Conservation (phyloP, 1,140 invertebrate species). For the Piezodorus guildinii region DNA sequence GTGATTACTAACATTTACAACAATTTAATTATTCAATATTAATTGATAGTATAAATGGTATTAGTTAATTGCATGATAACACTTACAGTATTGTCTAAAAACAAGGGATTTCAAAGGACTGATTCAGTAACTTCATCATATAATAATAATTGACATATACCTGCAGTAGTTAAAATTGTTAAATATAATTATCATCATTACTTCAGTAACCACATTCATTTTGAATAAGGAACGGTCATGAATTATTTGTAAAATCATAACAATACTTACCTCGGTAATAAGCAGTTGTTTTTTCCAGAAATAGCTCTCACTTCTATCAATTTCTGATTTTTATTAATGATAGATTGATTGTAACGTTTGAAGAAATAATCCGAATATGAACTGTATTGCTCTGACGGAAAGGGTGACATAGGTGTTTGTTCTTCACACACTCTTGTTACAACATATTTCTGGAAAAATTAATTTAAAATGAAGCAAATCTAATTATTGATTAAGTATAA, state of each 20-base stretch:
- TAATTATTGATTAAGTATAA: too few relatives aligned
- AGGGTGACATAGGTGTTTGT: conserved; percentile 63
- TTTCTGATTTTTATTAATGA: conserved; percentile 62
- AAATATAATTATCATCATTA: too few relatives aligned
- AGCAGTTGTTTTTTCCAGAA: conserved; percentile 60
- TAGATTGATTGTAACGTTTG: conserved; percentile 56
- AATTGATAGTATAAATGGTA: too few relatives aligned
- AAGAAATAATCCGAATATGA: conserved; percentile 74
- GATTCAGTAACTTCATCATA: too few relatives aligned
- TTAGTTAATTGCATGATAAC: too few relatives aligned
- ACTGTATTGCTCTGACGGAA: conserved; percentile 62
- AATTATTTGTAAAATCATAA: too few relatives aligned
- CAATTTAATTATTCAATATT: too few relatives aligned
- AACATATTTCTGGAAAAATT: conserved; percentile 50
- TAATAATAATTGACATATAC: not conserved
- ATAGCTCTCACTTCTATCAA: conserved; percentile 83
- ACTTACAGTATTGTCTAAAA: too few relatives aligned
- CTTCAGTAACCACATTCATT: too few relatives aligned
- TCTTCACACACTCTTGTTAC: conserved; percentile 73
- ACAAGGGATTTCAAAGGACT: not conserved
- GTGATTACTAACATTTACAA: too few relatives aligned
- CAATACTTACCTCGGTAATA: conserved; percentile 46
- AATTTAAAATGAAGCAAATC: too few relatives aligned
- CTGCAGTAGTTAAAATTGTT: not conserved
- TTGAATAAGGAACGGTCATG: too few relatives aligned